Evolutionary conservation across 2,797 vertebrate species (phyloP), one percentile per base, ranked within the genome.

Genomic region (Acanthornis magna): DNA sequence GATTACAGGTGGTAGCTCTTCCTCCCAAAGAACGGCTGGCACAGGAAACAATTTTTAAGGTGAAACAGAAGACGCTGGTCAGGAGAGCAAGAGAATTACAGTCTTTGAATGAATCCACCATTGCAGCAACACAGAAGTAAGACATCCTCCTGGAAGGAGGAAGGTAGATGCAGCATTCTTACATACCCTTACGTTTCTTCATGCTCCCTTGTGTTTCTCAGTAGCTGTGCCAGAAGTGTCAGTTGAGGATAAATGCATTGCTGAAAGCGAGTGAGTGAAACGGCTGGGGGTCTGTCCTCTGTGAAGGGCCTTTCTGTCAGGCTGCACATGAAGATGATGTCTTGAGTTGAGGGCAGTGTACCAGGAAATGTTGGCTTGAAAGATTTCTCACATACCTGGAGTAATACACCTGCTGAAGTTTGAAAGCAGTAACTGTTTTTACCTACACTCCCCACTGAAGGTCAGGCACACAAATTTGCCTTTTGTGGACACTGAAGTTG

Each of bases 1-100:
- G 42, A 66, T 83, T 85, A 88, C 96, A 95, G 96, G 96, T 91
- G 92, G 55, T 48, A 43, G 58, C 53, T 88, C 83, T 97, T 79
- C 81, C 53, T 97, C 93, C 72, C 91, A 91, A 93, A 88, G 88
- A 93, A 86, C 36, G 60, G 65, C 65, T 94, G 85, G 81, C 89
- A 91, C 3, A 84, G 61, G 57, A 90, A 95, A 82, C 20, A 36
- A 34, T 76, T 81, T 90, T 67, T 68, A 82, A 89, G 78, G 54
- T 83, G 63, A 86, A 88, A 79, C 68, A 68, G 23, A 36, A 61
- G 81, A 92, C 9, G 1, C 30, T 74, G 36, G 32, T 83, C 54
- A 80, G 50, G 22, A 88, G 45, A 92, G 61, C 83, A 95, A 85
- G 76, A 85, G 47, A 93, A 74, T 25, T 10, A 36, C 2, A 62